Conservation (phyloP, 30 jellyfish, hydroid and myxozoan species). For the Calvadosia cruxmelitensis region DNA sequence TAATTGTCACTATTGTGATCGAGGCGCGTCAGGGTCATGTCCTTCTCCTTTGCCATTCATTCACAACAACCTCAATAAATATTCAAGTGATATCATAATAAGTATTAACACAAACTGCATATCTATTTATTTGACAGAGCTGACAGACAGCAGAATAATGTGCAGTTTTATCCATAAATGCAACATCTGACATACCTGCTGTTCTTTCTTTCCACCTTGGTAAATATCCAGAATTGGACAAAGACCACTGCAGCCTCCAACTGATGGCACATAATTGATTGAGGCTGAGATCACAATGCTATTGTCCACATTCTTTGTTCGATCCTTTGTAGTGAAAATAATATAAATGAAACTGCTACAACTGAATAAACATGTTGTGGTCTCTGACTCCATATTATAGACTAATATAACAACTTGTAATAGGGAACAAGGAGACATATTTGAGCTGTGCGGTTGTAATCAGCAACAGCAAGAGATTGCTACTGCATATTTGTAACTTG, state of each 20-base stretch:
- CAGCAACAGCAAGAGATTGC: too few species aligned
- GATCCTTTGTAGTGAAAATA: not conserved
- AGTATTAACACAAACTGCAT: too few species aligned
- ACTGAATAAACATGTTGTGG: not conserved
- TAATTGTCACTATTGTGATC: too few species aligned
- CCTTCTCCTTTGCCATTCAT: too few species aligned
- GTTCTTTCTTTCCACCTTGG: not conserved
- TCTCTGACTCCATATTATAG: not conserved
- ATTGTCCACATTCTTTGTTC: not conserved
- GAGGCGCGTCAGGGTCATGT: too few species aligned
- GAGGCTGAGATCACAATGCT: not conserved
- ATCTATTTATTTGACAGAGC: too few species aligned
- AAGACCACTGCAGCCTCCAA: not conserved
- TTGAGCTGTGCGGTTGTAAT: too few species aligned
- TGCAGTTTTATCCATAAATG: not conserved
- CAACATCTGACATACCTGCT: not conserved
- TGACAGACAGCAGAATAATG: not conserved
- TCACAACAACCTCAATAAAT: too few species aligned
- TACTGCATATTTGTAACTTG: too few species aligned
- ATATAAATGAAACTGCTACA: not conserved
- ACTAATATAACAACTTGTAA: too few species aligned
- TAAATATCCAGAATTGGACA: not conserved
- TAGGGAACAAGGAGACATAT: too few species aligned
- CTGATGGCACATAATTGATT: not conserved
- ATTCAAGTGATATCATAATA: too few species aligned